Conservation (phyloP, 2,797 vertebrate genomes). For the Cirrhinus mrigala region DNA sequence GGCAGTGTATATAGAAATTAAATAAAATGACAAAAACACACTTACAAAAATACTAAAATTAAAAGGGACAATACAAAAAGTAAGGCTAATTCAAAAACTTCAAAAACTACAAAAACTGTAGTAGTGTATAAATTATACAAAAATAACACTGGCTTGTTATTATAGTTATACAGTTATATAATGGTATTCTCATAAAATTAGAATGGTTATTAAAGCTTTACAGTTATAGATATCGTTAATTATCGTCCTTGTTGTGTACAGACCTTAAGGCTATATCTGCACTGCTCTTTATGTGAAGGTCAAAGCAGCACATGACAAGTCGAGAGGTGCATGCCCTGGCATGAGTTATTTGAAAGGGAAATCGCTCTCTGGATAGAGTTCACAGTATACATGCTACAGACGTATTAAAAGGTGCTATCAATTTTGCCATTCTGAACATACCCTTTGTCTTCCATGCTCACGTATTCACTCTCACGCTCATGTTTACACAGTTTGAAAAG, state of each 20-base stretch:
- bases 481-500: slow-evolving; percentile 4
- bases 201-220: not conserved
- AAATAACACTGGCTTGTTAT: not conserved
- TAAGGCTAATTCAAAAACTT: not conserved
- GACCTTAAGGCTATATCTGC: not conserved
- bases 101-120: too few relatives aligned
- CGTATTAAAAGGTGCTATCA: not conserved
- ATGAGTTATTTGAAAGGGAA: not conserved
- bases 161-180: not conserved
- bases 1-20: too few relatives aligned
- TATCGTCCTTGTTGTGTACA: not conserved
- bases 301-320: not conserved
- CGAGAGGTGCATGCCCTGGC: not conserved
- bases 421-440: not conserved
- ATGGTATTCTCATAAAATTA: not conserved
- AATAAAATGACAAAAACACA: not conserved
- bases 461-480: not conserved
- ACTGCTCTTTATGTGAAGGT: not conserved
- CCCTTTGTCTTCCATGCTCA: not conserved
- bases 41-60: not conserved
- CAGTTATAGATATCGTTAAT: not conserved
- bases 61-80: not conserved
- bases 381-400: not conserved
- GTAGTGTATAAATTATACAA: not conserved
- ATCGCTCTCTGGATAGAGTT: not conserved